Conservation (phyloP, 2,888 invertebrate genomes). For the Torymus auratus region DNA sequence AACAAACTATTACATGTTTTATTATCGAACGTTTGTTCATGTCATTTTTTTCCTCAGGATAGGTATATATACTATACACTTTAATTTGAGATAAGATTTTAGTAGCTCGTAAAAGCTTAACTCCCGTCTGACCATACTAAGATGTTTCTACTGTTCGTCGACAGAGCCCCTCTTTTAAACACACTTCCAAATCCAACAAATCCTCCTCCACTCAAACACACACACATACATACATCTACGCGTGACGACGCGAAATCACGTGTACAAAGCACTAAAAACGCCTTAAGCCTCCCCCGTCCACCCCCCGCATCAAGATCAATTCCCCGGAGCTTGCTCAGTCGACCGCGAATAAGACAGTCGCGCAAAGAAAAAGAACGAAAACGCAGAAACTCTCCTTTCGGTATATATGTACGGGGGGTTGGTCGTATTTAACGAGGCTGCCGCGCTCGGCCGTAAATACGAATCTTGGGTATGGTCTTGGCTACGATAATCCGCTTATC, state of each 20-base stretch:
- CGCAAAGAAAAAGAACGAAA: no score
- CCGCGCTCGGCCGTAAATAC: constrained; percentile 34
- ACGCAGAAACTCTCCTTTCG: no score
- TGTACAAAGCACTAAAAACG: neutral
- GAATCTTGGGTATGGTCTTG: constrained; percentile 38
- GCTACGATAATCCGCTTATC: constrained; percentile 51
- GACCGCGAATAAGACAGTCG: no score
- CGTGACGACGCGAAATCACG: no score
- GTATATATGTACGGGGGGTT: no score
- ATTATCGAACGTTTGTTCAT: no score
- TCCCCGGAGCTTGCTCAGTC: no score
- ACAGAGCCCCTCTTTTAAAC: neutral
- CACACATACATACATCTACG: neutral
- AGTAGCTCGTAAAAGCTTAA: neutral
- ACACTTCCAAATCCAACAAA: neutral
- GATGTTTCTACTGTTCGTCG: neutral
- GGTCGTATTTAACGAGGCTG: constrained; percentile 13
- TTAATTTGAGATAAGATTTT: neutral
- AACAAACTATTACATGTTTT: no score
- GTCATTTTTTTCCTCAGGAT: no score
- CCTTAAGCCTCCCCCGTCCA: neutral
- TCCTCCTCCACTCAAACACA: neutral
- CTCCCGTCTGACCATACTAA: neutral
- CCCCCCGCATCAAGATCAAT: no score
- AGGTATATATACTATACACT: no score